A percentile compares a stretch with the other conserved stretches of the same genome.
phyloP scores from a whole-genome alignment of 2,888 invertebrate species.

The Pomacea canaliculata region DNA sequence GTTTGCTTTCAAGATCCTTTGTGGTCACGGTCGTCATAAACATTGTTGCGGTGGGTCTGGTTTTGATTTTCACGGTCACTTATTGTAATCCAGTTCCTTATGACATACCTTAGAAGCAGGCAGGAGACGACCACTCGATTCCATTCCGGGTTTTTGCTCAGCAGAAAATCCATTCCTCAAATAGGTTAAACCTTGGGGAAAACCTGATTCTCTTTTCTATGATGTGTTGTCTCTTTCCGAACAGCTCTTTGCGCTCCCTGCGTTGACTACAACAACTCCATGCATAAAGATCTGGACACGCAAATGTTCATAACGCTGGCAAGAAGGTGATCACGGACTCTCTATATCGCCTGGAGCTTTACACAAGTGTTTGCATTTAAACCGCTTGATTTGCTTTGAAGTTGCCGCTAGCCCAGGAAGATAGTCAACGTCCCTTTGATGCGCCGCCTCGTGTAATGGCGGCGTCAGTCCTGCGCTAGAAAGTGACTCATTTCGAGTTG shows the following conservation, averaged over 20 bases:
- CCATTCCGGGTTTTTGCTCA: conserved; percentile 4
- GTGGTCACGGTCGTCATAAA: too few relatives aligned
- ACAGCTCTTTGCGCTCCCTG: not conserved
- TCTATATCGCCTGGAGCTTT: conserved; percentile 18
- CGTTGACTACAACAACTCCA: not conserved
- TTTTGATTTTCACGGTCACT: too few relatives aligned
- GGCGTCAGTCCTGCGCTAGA: conserved; percentile 12
- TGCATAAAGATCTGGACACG: conserved; percentile 11
- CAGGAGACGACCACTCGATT: not conserved
- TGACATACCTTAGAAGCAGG: too few relatives aligned
- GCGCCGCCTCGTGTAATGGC: conserved; percentile 3
- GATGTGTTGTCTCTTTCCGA: too few relatives aligned
- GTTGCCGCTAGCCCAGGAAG: conserved; percentile 21
- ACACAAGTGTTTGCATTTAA: conserved; percentile 28
- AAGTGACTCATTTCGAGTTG: not conserved
- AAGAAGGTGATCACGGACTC: not conserved
- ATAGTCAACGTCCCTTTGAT: conserved; percentile 15
- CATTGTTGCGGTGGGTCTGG: too few relatives aligned
- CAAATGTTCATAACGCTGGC: conserved; percentile 9
- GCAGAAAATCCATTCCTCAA: not conserved
- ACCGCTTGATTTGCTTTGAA: conserved; percentile 22
- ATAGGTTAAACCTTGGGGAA: too few relatives aligned
- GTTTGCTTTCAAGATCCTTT: too few relatives aligned
- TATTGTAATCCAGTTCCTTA: too few relatives aligned
- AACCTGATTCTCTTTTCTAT: too few relatives aligned